Evolutionary conservation across 2,888 invertebrate species (phyloP), one percentile per base, ranked within the genome.

Genomic region (Leucania comma): DNA sequence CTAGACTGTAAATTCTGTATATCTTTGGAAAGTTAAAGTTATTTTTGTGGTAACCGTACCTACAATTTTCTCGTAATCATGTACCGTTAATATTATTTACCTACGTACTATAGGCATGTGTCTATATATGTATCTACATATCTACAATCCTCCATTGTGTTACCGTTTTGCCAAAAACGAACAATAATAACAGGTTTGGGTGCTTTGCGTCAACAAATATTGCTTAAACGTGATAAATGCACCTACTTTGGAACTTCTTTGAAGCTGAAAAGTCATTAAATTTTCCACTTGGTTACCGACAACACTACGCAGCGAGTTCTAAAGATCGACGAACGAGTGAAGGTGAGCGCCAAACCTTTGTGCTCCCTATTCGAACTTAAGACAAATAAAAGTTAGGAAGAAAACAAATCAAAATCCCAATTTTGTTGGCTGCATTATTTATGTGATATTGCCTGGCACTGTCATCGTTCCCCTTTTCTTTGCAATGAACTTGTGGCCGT

Each of bases 381-480:
- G 90, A 93, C 92, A 94, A 94, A 94, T 93, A 94, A 94, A 96
- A 95, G 91, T 96, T 96, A 93, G 85, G 82, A 92, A 93, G 94
- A 93, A 95, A 95, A 96, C 94, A 96, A 96, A 96, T 95, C 95
- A 95, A 94, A 95, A 95, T 93, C 92, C 92, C 95, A 95, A 96
- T 96, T 94, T 93, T 90, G 90, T 84, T 90, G 90, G 91, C 89
- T 95, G 95, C 94, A 95, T 96, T 95, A 96, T 96, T 95, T 96
- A 96, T 96, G 93, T 90, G 94, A 93, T 94, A 94, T 94, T 93
- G 93, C 94, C 91, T 90, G 91, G 91, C 89, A 92, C 91, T 92
- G 92, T 89, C 92, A 89, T 85, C 88, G 89, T 90, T 90, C 95
- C 94, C 94, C 94, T 90, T 94, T 94, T 92, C 93, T 93, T 93